A percentile compares a stretch with the other conserved stretches of the same genome.
These are phyloP conservation scores for Blastobasis lacticolella DNA, from an alignment of 2,888 invertebrate genomes.

Conservation along the genomic window DNA sequence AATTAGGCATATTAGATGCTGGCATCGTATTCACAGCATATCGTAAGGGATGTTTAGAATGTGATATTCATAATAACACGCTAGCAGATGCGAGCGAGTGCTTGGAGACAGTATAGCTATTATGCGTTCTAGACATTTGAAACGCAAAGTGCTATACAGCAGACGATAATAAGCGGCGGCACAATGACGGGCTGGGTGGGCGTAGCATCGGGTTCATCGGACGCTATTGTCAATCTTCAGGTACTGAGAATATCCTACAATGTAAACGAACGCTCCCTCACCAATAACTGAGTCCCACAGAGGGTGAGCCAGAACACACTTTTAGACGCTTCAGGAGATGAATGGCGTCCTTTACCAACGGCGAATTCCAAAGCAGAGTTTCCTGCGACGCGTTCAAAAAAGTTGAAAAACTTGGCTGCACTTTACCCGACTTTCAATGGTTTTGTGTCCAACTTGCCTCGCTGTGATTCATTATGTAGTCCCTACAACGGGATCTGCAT, in stretches of 20 bases:
- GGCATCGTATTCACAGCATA: neutral
- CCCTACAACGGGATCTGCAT: no score
- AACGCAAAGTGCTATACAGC: constrained; percentile 28
- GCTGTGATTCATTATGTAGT: constrained; percentile 7
- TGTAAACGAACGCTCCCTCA: constrained; percentile 22
- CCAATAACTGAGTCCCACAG: constrained; percentile 30
- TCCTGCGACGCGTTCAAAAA: constrained; percentile 30
- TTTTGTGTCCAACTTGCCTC: constrained; percentile 7
- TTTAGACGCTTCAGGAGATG: constrained; percentile 24
- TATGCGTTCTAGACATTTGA: constrained; percentile 5
- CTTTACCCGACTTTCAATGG: constrained; percentile 22
- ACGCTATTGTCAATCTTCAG: constrained; percentile 62
- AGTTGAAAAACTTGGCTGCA: constrained; percentile 27
- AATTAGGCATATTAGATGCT: no score
- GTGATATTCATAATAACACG: neutral
- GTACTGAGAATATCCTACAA: constrained; percentile 39
- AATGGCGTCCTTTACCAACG: constrained; percentile 33
- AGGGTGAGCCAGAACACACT: constrained; percentile 30
- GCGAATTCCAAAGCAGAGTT: constrained; percentile 35
- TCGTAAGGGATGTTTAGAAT: neutral
- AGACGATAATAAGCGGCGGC: constrained; percentile 54
- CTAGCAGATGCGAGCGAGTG: no score
- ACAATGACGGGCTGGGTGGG: constrained; percentile 60
- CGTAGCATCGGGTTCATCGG: constrained; percentile 58
- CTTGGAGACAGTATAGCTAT: no score